Evolutionary conservation across 2,797 vertebrate species (phyloP).

Genomic region (Natrix natrix): DNA sequence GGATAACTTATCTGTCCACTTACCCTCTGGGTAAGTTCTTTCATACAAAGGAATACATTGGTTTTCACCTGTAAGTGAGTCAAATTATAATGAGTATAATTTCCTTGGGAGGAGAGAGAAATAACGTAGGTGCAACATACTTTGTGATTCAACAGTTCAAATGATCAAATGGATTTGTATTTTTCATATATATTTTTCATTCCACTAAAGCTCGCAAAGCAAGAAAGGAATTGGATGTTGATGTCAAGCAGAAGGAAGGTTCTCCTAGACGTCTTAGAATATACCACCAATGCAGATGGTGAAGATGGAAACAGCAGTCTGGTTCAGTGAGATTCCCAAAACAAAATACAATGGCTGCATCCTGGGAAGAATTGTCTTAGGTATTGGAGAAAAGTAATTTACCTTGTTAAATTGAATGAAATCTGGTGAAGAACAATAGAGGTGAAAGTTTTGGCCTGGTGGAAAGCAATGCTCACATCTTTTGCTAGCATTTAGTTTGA

Average conservation of each 20-base stretch:
- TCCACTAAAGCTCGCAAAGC: not conserved
- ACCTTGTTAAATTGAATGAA: not conserved
- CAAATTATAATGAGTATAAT: not conserved
- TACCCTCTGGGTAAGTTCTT: not conserved
- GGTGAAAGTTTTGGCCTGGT: not conserved
- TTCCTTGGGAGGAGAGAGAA: not conserved
- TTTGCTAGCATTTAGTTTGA: not conserved
- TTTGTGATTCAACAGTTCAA: not conserved
- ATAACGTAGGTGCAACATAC: not conserved
- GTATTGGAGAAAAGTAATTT: not conserved
- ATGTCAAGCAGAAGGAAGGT: not conserved
- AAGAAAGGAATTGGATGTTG: not conserved
- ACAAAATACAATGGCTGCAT: not conserved
- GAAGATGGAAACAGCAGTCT: not conserved
- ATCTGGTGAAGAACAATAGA: not conserved
- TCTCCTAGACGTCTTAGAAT: not conserved
- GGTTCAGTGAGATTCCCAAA: not conserved
- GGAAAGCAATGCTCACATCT: not conserved
- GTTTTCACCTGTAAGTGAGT: no score
- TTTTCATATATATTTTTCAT: no score
- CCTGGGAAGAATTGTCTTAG: not conserved
- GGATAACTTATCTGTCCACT: not conserved
- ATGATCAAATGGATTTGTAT: not conserved
- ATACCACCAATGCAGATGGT: not conserved
- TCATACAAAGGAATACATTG: not conserved